Base-by-base conservation (phyloP, 2,888 invertebrate genomes). In the Lymantria monacha region DNA sequence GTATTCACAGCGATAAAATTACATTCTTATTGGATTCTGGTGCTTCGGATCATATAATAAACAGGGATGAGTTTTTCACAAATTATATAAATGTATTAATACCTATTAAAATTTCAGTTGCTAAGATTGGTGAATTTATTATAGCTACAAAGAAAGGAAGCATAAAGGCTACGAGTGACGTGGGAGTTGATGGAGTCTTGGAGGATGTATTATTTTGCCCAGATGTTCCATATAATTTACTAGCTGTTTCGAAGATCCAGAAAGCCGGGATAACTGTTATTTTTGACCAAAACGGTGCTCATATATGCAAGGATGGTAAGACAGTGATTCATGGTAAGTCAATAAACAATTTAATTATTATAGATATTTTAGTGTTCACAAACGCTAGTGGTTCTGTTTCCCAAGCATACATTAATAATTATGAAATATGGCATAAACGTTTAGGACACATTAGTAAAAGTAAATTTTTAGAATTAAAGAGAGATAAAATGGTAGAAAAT, bases 21-120 rank as follows among this genome's bases (percentile, higher is more conserved):
- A 30, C 30, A 7, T 30, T 30, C 30, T 9, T 30, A 9, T 9
- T 30, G 5, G 30, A 30, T 30, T 30, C 30, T 9, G 30, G 30
- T 9, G 30, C 30, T 7, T 30, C 9, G 30, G 30, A 30, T 9
- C 30, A 30, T 9, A 7, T 30, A 5, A 30, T 9, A 30, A 30
- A 30, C 30, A 30, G 30, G 30, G 30, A 30, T 9, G 30, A 30
- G 5, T 7, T 30, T 30, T 30, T 30, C 9, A 9, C 0, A 40
- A 22, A 5, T 13, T 45, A 11, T 44, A 22, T 11, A 15, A 13
- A 42, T 31, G 30, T 49, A 40, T 0, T 58, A 42, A 22, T 30
- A 9, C 72, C 69, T 9, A 12, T 78, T 7, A 66, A 72, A 58
- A 77, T 78, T 30, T 67, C 66, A 43, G 51, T 75, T 41, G 76